Conservation (phyloP, 2,113 vertebrate species). For the Nettapus auritus region DNA sequence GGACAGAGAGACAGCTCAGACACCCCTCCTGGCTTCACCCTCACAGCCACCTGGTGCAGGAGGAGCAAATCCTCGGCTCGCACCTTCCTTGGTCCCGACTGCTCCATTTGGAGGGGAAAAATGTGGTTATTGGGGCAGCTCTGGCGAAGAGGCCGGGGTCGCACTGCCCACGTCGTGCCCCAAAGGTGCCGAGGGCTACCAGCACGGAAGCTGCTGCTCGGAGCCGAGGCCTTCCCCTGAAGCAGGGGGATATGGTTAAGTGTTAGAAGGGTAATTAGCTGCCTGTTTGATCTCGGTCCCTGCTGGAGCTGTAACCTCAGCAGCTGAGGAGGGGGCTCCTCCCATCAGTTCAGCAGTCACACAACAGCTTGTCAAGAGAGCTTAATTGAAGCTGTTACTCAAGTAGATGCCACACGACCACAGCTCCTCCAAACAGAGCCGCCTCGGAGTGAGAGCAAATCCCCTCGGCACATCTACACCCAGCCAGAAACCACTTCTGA, state of each 20-base stretch:
- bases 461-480: conserved; percentile 40
- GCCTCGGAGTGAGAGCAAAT: conserved; percentile 43
- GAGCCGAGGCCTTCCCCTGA: conserved; percentile 39
- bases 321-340: conserved; percentile 58
- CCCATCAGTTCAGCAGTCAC: conserved; percentile 55
- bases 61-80: background rate
- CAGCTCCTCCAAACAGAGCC: conserved; percentile 55
- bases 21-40: background rate
- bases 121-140: background rate
- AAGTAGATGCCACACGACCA: conserved; percentile 66
- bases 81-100: background rate
- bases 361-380: conserved; percentile 64
- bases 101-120: background rate
- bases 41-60: background rate
- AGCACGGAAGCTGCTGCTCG: conserved; percentile 30
- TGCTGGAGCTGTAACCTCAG: conserved; percentile 61
- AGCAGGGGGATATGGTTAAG: conserved; percentile 37
- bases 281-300: conserved; percentile 62
- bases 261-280: conserved; percentile 72
- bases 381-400: conserved; percentile 66
- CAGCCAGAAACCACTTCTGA: conserved; percentile 69
- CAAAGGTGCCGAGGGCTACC: background rate
- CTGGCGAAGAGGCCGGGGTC: background rate
- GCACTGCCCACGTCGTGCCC: background rate
- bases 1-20: conserved; percentile 43